Evolutionary conservation across 1,140 invertebrate genomes (phyloP).

Genomic region (Drosophila burlai): DNA sequence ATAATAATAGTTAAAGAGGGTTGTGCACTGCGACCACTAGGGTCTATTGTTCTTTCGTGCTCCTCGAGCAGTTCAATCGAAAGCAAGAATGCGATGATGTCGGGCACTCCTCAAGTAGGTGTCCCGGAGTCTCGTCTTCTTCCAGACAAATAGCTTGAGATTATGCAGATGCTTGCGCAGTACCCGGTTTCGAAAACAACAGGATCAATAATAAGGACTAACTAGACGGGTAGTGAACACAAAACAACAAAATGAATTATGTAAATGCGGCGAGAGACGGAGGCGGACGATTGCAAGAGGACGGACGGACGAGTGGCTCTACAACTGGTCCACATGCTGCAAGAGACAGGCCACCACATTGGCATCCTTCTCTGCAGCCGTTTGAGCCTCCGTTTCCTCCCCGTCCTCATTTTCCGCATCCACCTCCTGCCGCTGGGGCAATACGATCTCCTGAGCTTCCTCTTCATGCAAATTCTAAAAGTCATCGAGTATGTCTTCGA

Average conservation of each 20-base stretch:
- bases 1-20: too few relatives aligned
- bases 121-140: too few relatives aligned
- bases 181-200: neutral
- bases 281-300: neutral
- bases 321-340: conserved; percentile 70
- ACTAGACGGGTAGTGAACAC: conserved; percentile 9
- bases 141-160: too few relatives aligned
- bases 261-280: neutral
- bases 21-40: too few relatives aligned
- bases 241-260: conserved; percentile 19
- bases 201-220: neutral
- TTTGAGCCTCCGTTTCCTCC: conserved; percentile 14
- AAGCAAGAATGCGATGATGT: too few relatives aligned
- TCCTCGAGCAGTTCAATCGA: too few relatives aligned
- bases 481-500: conserved; percentile 67
- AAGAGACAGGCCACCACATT: conserved; percentile 62
- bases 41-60: too few relatives aligned
- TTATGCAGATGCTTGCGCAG: too few relatives aligned
- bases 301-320: conserved; percentile 1
- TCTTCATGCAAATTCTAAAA: conserved; percentile 84
- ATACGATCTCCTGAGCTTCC: conserved; percentile 59
- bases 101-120: too few relatives aligned
- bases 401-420: conserved; percentile 16
- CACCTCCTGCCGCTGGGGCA: conserved; percentile 15
- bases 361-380: conserved; percentile 28